Percentiles rank a stretch among this genome's conserved stretches.
phyloP scores from a whole-genome alignment of 2,113 vertebrate genomes.

The Dascyllus trimaculatus region DNA sequence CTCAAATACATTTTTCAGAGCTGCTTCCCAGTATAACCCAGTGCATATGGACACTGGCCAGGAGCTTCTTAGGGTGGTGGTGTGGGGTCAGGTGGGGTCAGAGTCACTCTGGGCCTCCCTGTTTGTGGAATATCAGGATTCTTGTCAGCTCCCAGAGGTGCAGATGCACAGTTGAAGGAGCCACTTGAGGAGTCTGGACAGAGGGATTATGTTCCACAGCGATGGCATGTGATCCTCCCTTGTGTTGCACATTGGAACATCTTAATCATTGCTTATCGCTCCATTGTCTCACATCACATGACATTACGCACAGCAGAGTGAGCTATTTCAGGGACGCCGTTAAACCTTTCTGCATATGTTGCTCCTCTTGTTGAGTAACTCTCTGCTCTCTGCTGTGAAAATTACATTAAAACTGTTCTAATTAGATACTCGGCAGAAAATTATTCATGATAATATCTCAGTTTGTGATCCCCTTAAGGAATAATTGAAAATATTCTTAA shows the following conservation, averaged over 20 bases:
- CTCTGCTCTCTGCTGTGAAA: conserved; percentile 20
- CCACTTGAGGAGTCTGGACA: conserved; percentile 43
- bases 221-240: conserved; percentile 10
- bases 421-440: conserved; percentile 51
- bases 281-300: conserved; percentile 42
- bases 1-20: neutral
- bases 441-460: conserved; percentile 55
- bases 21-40: neutral
- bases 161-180: conserved; percentile 47
- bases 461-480: conserved; percentile 54
- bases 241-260: conserved; percentile 39
- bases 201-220: conserved; percentile 15
- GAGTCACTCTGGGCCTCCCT: conserved; percentile 30
- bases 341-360: conserved; percentile 22
- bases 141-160: conserved; percentile 47
- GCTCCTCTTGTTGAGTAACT: conserved; percentile 18
- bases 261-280: conserved; percentile 52
- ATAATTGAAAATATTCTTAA: conserved; percentile 69
- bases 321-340: conserved; percentile 27
- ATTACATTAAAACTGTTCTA: conserved; percentile 55
- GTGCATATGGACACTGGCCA: conserved; percentile 36
- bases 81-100: neutral
- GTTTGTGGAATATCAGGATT: conserved; percentile 29
- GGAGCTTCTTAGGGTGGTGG: neutral
- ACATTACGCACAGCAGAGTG: neutral